Base-by-base conservation (phyloP, 2,797 vertebrate species). In the Centroberyx gerrardi region DNA sequence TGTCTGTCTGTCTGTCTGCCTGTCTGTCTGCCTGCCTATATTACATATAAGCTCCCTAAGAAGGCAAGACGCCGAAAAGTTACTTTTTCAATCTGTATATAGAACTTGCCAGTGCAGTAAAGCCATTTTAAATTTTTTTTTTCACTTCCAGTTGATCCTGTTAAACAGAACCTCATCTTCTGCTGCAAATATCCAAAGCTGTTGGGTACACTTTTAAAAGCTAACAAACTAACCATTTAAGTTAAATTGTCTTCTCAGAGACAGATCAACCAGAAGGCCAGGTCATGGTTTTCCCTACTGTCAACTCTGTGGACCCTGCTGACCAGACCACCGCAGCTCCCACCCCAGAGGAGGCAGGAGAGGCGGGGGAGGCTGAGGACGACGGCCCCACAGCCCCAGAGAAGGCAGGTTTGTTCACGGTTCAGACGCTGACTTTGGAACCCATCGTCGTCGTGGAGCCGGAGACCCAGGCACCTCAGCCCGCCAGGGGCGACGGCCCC, bases 401-500 rank as follows among this genome's bases (percentile, higher is more conserved):
- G 12, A 52, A 64, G 0, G 3, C n/a, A 5, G 53, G 4, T 7
- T 42, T 36, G 14, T 7, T 29, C 8, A 62, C 29, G 7, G 8
- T n/a, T 1, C 17, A 33, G 10, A 22, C n/a, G 0, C 15, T 49
- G 0, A 87, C 79, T 0, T 22, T 22, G 22, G 27, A 66, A 0
- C 1, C 2, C 3, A 31, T 62, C 1, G 8, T 38, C 10, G 3
- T 38, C 0, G 0, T 6, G 0, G 55, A 72, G 9, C 5, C 42
- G 17, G 51, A 71, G 55, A 90, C 89, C 3, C 70, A 64, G 40
- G 72, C 55, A 12, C 83, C 87, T 0, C 3, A 27, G 13, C 87
- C 91, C 3, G 13, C 82, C 49, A 89, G 90, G 81, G 90, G 91
- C 0, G 91, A 93, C 1, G 85, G 86, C 1, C 74, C 86, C 0